These are phyloP conservation scores for Tipula lateralis DNA, from an alignment of 2,888 invertebrate species.

Conservation along the genomic window DNA sequence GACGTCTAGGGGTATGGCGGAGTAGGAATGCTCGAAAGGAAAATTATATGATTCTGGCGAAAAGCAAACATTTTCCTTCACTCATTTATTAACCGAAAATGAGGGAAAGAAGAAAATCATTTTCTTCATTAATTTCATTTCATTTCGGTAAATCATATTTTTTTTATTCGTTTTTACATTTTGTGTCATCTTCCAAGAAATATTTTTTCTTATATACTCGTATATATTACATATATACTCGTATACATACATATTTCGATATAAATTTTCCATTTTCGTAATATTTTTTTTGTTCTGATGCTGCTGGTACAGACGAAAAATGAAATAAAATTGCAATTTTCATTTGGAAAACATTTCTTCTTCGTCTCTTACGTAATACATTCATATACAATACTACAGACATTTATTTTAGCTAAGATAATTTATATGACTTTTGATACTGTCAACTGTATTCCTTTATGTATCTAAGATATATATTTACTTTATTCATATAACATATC, in stretches of 20 bases:
- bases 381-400: neutral
- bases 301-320: neutral
- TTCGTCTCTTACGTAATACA: neutral
- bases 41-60: neutral
- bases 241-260: neutral
- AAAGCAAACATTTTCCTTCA: neutral
- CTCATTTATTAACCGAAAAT: neutral
- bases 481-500: neutral
- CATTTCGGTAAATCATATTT: neutral
- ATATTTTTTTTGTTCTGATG: neutral
- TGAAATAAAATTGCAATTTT: slow-evolving; percentile 1
- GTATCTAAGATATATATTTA: neutral
- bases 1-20: too few species aligned
- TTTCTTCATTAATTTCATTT: neutral
- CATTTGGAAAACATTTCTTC: neutral
- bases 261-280: neutral
- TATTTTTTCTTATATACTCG: neutral
- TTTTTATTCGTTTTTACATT: neutral
- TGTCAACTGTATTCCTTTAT: neutral
- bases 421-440: slow-evolving; percentile 19
- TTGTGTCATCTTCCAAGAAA: slow-evolving; percentile 19
- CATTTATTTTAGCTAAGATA: neutral
- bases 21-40: neutral
- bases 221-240: neutral
- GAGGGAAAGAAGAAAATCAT: neutral